phyloP scores from a whole-genome alignment of 2,797 vertebrate genomes.

The Ctenopoma kingsleyae region DNA sequence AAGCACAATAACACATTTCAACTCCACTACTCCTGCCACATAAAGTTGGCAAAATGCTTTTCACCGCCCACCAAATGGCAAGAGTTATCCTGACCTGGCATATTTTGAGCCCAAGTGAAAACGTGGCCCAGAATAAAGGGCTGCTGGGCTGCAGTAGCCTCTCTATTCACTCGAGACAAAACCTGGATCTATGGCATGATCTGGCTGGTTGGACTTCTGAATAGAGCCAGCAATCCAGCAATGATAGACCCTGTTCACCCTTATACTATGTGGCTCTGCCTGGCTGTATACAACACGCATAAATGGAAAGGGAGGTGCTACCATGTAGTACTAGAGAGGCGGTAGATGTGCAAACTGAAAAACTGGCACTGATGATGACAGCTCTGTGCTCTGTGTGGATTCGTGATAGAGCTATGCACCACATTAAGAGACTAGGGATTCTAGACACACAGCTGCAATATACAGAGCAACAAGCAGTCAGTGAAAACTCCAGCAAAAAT shows the following conservation, averaged over 20 bases:
- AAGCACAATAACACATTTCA: conserved; percentile 51
- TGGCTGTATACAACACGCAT: conserved; percentile 23
- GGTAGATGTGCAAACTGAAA: conserved; percentile 29
- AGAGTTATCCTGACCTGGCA: conserved; percentile 86
- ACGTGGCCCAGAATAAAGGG: conserved; percentile 73
- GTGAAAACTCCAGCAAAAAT: conserved; percentile 51
- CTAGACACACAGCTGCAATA: conserved; percentile 41
- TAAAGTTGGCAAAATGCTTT: conserved; percentile 71
- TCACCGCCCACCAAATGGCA: conserved; percentile 70
- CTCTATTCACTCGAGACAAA: conserved; percentile 85
- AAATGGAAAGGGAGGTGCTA: conserved; percentile 31
- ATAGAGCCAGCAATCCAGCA: conserved; percentile 81
- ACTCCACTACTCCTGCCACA: conserved; percentile 44
- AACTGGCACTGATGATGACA: conserved; percentile 43
- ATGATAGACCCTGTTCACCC: conserved; percentile 70
- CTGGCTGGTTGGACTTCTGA: conserved; percentile 76
- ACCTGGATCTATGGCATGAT: conserved; percentile 82
- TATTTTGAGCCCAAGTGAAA: conserved; percentile 79
- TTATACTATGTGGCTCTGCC: conserved; percentile 37
- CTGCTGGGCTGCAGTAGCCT: conserved; percentile 70
- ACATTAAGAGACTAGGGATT: conserved; percentile 38
- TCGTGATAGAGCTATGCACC: conserved; percentile 39
- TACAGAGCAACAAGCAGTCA: conserved; percentile 39
- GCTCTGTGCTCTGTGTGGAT: conserved; percentile 31
- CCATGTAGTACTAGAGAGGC: conserved; percentile 7